Conservation (phyloP, 2,113 vertebrate genomes). For the Ariopsis seemanni region DNA sequence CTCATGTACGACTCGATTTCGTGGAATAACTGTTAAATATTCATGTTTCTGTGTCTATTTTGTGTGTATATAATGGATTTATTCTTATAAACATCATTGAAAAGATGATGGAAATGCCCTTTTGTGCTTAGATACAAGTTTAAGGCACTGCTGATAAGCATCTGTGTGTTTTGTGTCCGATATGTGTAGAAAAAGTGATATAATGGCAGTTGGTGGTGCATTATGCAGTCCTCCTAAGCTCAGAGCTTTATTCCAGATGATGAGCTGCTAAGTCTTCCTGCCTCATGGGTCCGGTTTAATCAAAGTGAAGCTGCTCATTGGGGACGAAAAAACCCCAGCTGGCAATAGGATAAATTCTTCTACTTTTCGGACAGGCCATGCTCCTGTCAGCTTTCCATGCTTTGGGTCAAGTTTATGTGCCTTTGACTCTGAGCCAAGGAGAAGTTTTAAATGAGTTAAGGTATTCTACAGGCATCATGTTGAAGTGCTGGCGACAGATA, state of each 20-base stretch:
- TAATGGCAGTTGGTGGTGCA: background rate
- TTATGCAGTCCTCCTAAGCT: constrained; percentile 29
- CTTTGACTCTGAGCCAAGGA: constrained; percentile 18
- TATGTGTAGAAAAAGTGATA: background rate
- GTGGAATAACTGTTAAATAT: too few species aligned
- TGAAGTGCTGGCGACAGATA: constrained; percentile 4
- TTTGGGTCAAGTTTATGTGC: background rate
- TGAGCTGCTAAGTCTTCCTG: constrained; percentile 51
- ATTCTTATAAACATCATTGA: background rate
- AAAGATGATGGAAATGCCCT: background rate
- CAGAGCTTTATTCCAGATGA: constrained; percentile 55
- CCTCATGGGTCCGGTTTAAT: constrained; percentile 52
- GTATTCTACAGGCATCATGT: constrained; percentile 31
- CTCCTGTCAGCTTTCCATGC: constrained; percentile 8
- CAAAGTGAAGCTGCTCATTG: constrained; percentile 44
- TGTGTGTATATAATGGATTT: background rate
- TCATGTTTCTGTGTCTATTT: constrained; percentile 7
- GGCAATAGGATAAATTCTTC: background rate
- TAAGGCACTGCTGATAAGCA: background rate
- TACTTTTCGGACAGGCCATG: constrained; percentile 4
- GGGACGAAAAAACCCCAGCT: background rate
- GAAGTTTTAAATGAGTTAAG: background rate
- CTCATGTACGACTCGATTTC: too few species aligned
- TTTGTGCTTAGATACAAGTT: background rate
- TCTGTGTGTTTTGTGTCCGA: background rate